phyloP scores from a whole-genome alignment of 2,797 vertebrate genomes.

The Neosilurus hyrtlii region DNA sequence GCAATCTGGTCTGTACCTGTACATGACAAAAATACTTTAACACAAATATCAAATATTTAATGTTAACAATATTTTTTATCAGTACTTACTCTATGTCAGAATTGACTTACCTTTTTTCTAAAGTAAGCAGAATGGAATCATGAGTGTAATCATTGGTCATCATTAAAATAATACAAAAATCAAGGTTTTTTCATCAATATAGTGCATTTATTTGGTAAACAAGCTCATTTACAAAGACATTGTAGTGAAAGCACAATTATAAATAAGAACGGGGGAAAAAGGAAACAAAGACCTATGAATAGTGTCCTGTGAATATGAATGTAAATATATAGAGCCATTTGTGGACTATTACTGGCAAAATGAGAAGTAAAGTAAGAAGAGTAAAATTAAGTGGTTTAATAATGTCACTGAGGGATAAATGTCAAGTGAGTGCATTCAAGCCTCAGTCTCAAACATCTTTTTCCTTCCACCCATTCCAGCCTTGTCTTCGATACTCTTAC shows the following conservation, averaged over 20 bases:
- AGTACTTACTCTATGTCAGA: not conserved
- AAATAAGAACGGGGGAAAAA: not conserved
- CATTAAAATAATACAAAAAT: not conserved
- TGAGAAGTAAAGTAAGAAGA: not conserved
- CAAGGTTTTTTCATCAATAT: not conserved
- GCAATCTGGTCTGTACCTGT: conserved; percentile 13
- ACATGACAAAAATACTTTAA: not conserved
- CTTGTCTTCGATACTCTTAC: conserved; percentile 91
- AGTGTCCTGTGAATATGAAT: not conserved
- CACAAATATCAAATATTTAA: not conserved
- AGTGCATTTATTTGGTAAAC: conserved; percentile 31
- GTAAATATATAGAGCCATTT: not conserved
- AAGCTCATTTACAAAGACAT: not conserved
- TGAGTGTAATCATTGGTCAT: not conserved
- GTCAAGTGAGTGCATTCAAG: conserved; percentile 52
- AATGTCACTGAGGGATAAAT: not conserved
- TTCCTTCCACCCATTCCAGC: conserved; percentile 88
- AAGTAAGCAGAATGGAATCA: not conserved
- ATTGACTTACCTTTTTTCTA: conserved; percentile 5
- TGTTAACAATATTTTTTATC: too few relatives aligned
- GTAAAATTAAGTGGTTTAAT: not conserved
- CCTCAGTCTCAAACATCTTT: conserved; percentile 89
- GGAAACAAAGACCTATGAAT: not conserved
- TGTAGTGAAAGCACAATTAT: not conserved
- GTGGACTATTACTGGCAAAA: not conserved